phyloP scores from a whole-genome alignment of 2,888 invertebrate genomes.

The Dryadula phaetusa region DNA sequence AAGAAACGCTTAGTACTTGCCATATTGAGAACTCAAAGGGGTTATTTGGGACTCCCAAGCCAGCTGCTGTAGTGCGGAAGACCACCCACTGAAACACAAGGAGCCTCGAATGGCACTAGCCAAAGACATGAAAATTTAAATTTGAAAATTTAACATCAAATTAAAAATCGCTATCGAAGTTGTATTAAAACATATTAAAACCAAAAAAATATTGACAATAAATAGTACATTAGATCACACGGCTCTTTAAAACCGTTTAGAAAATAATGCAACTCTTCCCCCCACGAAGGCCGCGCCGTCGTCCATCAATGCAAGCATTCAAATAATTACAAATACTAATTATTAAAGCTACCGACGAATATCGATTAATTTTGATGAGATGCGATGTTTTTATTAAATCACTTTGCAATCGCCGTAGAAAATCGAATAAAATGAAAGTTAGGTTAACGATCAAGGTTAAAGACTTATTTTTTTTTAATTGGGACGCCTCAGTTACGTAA shows the following conservation, averaged over 20 bases:
- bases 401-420: conserved; percentile 6
- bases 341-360: conserved; percentile 14
- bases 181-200: too few relatives aligned
- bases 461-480: background rate
- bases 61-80: too few relatives aligned
- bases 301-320: conserved; percentile 4
- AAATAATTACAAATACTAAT: conserved; percentile 9
- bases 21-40: too few relatives aligned
- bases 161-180: too few relatives aligned
- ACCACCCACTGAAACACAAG: too few relatives aligned
- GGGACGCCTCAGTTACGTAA: background rate
- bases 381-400: conserved; percentile 7
- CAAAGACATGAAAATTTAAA: too few relatives aligned
- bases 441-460: conserved; percentile 2
- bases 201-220: background rate
- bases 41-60: too few relatives aligned
- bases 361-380: conserved; percentile 24
- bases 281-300: background rate
- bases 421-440: conserved; percentile 11
- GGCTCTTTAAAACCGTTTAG: background rate
- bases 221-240: background rate
- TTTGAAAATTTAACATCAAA: too few relatives aligned
- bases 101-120: too few relatives aligned
- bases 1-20: too few relatives aligned
- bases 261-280: background rate